Percentiles rank a stretch among this genome's conserved stretches.
These are phyloP conservation scores for Drosophila pandora DNA, from an alignment of 1,140 invertebrate genomes.

Conservation along the genomic window DNA sequence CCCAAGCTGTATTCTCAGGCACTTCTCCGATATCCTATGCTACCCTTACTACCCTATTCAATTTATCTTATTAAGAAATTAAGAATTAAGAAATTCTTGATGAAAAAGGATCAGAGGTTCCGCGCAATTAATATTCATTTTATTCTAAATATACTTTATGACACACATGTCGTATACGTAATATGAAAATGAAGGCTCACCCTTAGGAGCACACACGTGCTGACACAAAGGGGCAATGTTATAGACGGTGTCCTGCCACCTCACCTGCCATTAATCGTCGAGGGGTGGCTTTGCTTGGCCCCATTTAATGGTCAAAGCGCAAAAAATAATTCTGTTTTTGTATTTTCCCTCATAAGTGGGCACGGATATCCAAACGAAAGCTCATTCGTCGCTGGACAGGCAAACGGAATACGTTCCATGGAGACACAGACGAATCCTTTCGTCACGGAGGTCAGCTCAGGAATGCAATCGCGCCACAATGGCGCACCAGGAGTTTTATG, in stretches of 20 bases:
- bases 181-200: background rate
- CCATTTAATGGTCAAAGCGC: constrained; percentile 47
- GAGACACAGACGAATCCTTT: constrained; percentile 58
- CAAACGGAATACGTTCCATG: constrained; percentile 57
- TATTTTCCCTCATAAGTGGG: constrained; percentile 59
- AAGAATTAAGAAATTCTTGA: background rate
- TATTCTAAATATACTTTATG: background rate
- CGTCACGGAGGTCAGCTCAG: constrained; percentile 42
- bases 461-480: constrained; percentile 50
- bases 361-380: constrained; percentile 32
- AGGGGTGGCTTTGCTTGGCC: constrained; percentile 15
- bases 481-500: background rate
- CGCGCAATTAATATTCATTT: no score
- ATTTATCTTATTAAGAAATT: no score
- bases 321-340: constrained; percentile 61
- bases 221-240: constrained; percentile 1
- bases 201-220: constrained; percentile 23
- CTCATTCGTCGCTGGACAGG: constrained; percentile 65
- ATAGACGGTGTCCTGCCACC: background rate
- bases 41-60: no score
- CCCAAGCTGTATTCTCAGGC: no score
- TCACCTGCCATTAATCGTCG: background rate
- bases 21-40: no score
- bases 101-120: background rate
- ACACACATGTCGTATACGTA: background rate